Evolutionary conservation across 2,888 invertebrate genomes (phyloP).

Genomic region (Myopa testacea): DNA sequence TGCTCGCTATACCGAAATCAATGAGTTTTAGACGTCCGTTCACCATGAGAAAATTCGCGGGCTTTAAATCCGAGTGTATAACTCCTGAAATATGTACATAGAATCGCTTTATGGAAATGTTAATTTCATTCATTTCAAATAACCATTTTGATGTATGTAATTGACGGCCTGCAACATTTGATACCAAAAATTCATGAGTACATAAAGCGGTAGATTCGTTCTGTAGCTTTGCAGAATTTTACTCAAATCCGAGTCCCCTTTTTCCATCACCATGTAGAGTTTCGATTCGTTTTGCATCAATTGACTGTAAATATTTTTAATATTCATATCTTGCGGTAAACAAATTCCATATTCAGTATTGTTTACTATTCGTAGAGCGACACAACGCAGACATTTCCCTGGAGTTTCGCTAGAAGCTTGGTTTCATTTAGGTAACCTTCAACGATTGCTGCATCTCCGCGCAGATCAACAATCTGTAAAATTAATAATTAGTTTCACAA

Average conservation of each 20-base stretch:
- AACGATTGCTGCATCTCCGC: conserved; percentile 77
- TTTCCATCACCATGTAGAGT: conserved; percentile 91
- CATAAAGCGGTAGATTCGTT: conserved; percentile 76
- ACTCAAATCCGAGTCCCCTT: conserved; percentile 90
- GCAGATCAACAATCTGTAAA: conserved; percentile 85
- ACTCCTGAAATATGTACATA: conserved; percentile 74
- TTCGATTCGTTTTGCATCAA: conserved; percentile 74
- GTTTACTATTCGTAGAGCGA: conserved; percentile 88
- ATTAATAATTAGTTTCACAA: conserved; percentile 43
- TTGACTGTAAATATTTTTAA: conserved; percentile 73
- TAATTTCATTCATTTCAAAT: background rate
- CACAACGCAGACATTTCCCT: conserved; percentile 85
- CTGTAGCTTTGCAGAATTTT: conserved; percentile 76
- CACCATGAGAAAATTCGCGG: conserved; percentile 93
- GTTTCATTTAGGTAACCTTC: conserved; percentile 92
- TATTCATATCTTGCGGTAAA: background rate
- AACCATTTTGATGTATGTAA: conserved; percentile 88
- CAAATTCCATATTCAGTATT: background rate
- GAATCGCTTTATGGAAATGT: background rate
- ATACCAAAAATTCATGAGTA: conserved; percentile 89
- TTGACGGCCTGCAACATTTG: conserved; percentile 93
- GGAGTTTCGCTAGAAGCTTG: conserved; percentile 81
- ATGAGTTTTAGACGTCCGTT: conserved; percentile 90
- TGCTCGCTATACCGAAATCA: conserved; percentile 96
- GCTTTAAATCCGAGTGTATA: conserved; percentile 96